phyloP scores from a whole-genome alignment of 2,888 invertebrate genomes.

The Dysmachus trigonus region DNA sequence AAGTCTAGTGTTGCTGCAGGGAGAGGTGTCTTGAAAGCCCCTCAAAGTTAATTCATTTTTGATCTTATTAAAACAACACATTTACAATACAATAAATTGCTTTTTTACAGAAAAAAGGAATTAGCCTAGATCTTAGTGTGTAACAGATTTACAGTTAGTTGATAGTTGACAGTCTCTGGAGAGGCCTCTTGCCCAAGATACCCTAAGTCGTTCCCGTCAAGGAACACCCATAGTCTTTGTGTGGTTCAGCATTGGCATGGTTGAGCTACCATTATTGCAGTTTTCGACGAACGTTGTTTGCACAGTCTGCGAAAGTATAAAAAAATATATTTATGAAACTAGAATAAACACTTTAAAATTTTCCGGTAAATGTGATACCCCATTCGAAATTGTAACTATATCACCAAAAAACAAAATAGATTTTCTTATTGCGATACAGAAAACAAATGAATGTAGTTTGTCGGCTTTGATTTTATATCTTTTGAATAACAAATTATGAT shows the following conservation, averaged over 20 bases:
- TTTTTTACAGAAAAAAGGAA: neutral
- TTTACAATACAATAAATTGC: neutral
- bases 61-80: neutral
- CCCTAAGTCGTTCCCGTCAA: constrained; percentile 51
- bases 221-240: constrained; percentile 46
- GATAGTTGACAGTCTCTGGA: constrained; percentile 48
- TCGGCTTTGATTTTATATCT: no score
- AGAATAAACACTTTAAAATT: neutral
- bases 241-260: constrained; percentile 44
- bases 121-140: neutral
- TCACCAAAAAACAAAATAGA: no score
- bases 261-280: constrained; percentile 51
- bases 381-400: no score
- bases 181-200: constrained; percentile 49
- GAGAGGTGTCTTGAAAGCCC: neutral
- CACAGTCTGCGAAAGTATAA: constrained; percentile 51
- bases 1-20: neutral
- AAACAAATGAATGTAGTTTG: no score
- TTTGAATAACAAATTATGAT: no score
- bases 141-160: constrained; percentile 37
- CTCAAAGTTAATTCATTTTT: neutral
- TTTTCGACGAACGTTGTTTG: constrained; percentile 55
- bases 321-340: neutral
- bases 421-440: no score
- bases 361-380: neutral